Evolutionary conservation across 2,888 invertebrate species (phyloP).

Genomic region (Synergus itoensis): DNA sequence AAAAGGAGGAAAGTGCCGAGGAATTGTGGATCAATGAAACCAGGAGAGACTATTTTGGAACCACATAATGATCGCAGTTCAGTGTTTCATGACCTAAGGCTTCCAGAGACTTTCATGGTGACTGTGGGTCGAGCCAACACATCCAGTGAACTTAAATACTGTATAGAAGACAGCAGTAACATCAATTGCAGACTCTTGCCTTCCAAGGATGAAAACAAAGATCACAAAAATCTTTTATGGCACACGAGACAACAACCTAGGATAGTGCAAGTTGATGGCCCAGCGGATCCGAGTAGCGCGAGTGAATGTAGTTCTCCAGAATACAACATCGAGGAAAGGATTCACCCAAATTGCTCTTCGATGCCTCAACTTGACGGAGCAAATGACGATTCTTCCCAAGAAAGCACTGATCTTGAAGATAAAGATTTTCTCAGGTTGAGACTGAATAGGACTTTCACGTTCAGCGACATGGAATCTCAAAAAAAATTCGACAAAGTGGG

Average conservation of each 20-base stretch:
- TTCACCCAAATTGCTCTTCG: constrained; percentile 46
- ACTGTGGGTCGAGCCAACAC: constrained; percentile 72
- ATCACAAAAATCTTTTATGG: constrained; percentile 76
- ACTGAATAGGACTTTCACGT: constrained; percentile 12
- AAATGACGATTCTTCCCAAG: constrained; percentile 57
- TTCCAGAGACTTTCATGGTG: constrained; percentile 78
- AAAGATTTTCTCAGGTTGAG: not conserved
- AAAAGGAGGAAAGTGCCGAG: constrained; percentile 84
- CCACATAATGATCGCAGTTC: constrained; percentile 66
- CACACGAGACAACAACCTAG: constrained; percentile 77
- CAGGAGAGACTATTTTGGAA: constrained; percentile 69
- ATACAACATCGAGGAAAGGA: constrained; percentile 69
- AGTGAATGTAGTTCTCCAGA: constrained; percentile 78
- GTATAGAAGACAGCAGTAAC: constrained; percentile 63
- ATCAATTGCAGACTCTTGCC: constrained; percentile 63
- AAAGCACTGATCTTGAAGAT: constrained; percentile 50
- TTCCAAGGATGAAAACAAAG: constrained; percentile 72
- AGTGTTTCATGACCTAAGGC: constrained; percentile 74
- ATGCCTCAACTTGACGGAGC: constrained; percentile 63
- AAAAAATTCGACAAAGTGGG: not conserved
- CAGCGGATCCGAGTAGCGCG: constrained; percentile 79
- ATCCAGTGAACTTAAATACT: constrained; percentile 69
- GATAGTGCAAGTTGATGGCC: constrained; percentile 81
- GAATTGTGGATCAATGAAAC: constrained; percentile 63
- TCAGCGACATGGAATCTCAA: constrained; percentile 13